phyloP scores from a whole-genome alignment of 2,888 invertebrate species.

The Gari tellinella region DNA sequence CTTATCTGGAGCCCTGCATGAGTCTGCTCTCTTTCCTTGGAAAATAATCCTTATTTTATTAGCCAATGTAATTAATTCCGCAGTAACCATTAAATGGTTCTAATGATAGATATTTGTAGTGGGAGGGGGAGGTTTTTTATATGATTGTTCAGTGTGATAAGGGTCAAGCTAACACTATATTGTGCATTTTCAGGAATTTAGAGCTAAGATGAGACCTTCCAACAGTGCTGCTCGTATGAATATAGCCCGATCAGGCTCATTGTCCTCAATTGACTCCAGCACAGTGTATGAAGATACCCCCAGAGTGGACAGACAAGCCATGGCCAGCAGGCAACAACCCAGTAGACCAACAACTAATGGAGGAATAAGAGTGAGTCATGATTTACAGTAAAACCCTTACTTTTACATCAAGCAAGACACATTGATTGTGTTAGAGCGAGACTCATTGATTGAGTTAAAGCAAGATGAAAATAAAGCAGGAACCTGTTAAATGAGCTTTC shows the following conservation, averaged over 20 bases:
- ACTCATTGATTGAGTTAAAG: too few relatives aligned
- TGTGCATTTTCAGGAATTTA: constrained; percentile 71
- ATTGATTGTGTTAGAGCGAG: too few relatives aligned
- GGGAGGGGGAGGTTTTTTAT: neutral
- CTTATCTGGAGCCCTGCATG: too few relatives aligned
- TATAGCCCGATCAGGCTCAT: constrained; percentile 72
- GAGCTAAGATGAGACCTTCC: constrained; percentile 72
- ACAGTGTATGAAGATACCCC: constrained; percentile 51
- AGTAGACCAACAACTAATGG: constrained; percentile 44
- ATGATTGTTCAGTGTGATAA: neutral
- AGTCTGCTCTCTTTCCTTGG: too few relatives aligned
- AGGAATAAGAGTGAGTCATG: constrained; percentile 32
- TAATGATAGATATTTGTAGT: too few relatives aligned
- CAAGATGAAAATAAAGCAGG: too few relatives aligned
- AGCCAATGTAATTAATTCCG: too few relatives aligned
- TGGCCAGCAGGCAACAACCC: constrained; percentile 45
- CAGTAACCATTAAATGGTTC: too few relatives aligned
- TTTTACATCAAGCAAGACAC: too few relatives aligned
- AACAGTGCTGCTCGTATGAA: constrained; percentile 69
- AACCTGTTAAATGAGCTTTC: too few relatives aligned
- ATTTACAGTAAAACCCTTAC: too few relatives aligned
- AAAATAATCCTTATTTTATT: too few relatives aligned
- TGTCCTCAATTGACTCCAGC: constrained; percentile 67
- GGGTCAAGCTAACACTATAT: neutral
- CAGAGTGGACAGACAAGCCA: constrained; percentile 39